Percentiles rank a stretch among this genome's conserved stretches.
Evolutionary conservation across 2,113 vertebrate genomes (phyloP).

Genomic region (Piprites chloris): DNA sequence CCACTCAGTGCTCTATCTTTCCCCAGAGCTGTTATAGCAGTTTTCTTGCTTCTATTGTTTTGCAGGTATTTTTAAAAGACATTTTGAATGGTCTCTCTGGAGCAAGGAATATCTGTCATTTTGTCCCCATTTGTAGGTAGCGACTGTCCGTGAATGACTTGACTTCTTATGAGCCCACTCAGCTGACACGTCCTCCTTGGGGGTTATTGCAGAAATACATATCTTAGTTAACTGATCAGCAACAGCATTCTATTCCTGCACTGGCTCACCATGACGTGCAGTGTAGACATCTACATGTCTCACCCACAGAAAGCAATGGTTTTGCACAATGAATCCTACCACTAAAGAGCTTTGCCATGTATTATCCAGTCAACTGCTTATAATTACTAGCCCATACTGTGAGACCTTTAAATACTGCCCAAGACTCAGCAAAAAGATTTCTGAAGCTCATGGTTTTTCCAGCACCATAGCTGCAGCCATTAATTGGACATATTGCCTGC

Average conservation of each 20-base stretch:
- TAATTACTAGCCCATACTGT: background rate
- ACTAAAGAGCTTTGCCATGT: rapidly evolving
- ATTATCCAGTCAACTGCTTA: background rate
- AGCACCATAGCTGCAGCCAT: background rate
- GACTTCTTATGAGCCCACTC: background rate
- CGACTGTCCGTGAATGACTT: background rate
- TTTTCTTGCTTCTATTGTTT: background rate
- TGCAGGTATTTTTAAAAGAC: background rate
- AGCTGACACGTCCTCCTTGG: background rate
- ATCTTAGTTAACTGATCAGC: background rate
- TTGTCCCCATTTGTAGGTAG: background rate
- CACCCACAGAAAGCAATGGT: background rate
- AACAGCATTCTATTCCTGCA: background rate
- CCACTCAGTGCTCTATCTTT: background rate
- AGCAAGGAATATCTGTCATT: background rate
- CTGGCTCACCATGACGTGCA: background rate
- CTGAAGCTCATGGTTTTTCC: background rate
- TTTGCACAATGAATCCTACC: background rate
- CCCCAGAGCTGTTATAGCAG: background rate
- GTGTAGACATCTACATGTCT: background rate
- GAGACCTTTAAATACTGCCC: background rate
- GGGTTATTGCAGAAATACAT: background rate
- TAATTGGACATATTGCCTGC: background rate
- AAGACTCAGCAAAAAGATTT: background rate
- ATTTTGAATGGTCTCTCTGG: background rate